A percentile compares a stretch with the other conserved stretches of the same genome.
Conservation (phyloP, 1,140 invertebrate species). For the Pristionchus pacificus region DNA sequence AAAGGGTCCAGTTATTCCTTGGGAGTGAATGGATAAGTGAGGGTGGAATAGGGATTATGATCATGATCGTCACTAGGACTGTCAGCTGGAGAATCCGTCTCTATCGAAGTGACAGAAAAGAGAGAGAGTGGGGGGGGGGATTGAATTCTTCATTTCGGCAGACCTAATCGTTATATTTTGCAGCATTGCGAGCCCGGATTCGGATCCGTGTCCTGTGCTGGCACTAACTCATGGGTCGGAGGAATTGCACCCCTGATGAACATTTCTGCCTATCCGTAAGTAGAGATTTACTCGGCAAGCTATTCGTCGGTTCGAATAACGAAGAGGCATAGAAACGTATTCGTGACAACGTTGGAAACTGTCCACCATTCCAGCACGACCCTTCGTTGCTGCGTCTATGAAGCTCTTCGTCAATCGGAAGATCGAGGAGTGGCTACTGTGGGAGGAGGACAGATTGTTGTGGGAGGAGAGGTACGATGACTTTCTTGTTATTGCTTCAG, state of each 20-base stretch:
- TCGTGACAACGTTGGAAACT: no score
- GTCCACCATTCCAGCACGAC: background rate
- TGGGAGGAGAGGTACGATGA: constrained; percentile 40
- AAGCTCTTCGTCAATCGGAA: constrained; percentile 30
- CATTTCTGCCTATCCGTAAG: background rate
- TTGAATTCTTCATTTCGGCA: no score
- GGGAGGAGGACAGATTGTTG: constrained; percentile 45
- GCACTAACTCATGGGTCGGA: background rate
- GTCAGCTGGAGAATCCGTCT: no score
- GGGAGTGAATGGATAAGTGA: background rate
- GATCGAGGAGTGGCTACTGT: constrained; percentile 44
- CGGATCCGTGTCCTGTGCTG: background rate
- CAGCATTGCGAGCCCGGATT: background rate
- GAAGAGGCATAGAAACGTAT: no score
- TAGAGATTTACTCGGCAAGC: background rate
- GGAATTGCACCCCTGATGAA: background rate
- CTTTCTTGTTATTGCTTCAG: no score
- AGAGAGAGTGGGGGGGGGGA: no score
- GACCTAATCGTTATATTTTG: no score
- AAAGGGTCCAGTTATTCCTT: background rate
- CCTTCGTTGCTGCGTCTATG: constrained; percentile 42
- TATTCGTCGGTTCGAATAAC: background rate
- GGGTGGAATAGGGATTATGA: background rate
- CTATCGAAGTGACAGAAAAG: no score
- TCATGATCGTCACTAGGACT: background rate